Evolutionary conservation across 2,797 vertebrate species (phyloP).

Genomic region (Falco concolor): DNA sequence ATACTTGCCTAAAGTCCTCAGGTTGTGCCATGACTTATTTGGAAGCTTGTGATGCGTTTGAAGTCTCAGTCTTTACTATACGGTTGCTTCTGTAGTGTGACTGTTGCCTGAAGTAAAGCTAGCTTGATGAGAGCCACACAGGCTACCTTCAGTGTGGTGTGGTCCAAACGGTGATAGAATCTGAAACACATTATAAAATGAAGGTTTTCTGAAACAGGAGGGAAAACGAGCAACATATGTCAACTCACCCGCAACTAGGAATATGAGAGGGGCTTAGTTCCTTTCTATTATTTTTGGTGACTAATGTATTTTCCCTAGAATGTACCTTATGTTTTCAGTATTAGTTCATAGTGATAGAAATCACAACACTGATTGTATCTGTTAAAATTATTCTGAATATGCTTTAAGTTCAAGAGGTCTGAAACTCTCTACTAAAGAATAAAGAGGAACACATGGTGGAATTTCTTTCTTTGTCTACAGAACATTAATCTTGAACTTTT

Average conservation of each 20-base stretch:
- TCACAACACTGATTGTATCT: rapidly evolving
- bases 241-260: rapidly evolving
- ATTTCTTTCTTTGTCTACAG: background rate
- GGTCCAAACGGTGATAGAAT: background rate
- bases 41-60: background rate
- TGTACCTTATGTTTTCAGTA: background rate
- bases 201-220: background rate
- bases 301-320: background rate
- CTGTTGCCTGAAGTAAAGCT: background rate
- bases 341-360: background rate
- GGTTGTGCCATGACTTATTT: background rate
- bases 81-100: background rate
- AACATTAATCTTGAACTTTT: background rate
- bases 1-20: background rate
- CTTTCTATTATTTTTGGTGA: background rate
- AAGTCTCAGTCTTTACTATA: background rate
- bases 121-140: background rate
- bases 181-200: background rate
- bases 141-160: background rate
- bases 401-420: background rate
- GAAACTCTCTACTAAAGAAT: background rate
- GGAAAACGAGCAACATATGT: background rate
- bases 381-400: background rate
- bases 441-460: background rate
- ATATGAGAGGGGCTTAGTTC: background rate